These are phyloP conservation scores for Pheosia gnoma DNA, from an alignment of 2,888 invertebrate genomes.

Conservation along the genomic window DNA sequence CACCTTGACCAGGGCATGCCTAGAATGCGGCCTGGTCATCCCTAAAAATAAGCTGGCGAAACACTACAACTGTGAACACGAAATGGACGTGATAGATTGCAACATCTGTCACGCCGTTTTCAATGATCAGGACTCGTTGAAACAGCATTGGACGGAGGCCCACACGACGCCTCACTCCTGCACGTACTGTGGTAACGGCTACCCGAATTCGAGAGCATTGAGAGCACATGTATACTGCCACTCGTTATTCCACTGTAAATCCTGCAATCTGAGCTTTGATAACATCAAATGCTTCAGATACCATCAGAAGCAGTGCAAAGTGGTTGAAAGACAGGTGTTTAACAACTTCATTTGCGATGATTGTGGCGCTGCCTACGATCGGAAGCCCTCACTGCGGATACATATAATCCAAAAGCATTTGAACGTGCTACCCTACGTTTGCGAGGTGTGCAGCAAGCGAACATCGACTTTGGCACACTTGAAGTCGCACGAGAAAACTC, in stretches of 20 bases:
- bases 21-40: slow-evolving; percentile 49
- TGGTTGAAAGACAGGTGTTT: slow-evolving; percentile 9
- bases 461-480: slow-evolving; percentile 66
- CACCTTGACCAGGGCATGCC: slow-evolving; percentile 55
- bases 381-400: slow-evolving; percentile 66
- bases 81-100: slow-evolving; percentile 42
- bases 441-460: slow-evolving; percentile 66
- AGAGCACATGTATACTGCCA: slow-evolving; percentile 63
- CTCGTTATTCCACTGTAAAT: slow-evolving; percentile 58
- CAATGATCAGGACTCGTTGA: slow-evolving; percentile 27
- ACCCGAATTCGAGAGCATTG: slow-evolving; percentile 54
- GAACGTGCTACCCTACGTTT: slow-evolving; percentile 62
- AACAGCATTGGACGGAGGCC: slow-evolving; percentile 39
- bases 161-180: slow-evolving; percentile 51
- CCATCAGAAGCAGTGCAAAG: slow-evolving; percentile 55
- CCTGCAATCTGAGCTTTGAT: slow-evolving; percentile 60
- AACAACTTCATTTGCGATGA: slow-evolving; percentile 57
- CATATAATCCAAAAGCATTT: slow-evolving; percentile 74
- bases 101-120: slow-evolving; percentile 56
- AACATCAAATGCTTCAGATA: slow-evolving; percentile 64
- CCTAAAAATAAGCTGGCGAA: slow-evolving; percentile 48
- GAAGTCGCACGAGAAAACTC: slow-evolving; percentile 59
- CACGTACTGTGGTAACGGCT: slow-evolving; percentile 57
- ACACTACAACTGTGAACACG: slow-evolving; percentile 54
- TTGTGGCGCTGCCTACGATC: slow-evolving; percentile 62